Percentiles rank a stretch among this genome's conserved stretches.
Evolutionary conservation across 2,888 invertebrate genomes (phyloP).

Genomic region (Nymphalis polychloros): DNA sequence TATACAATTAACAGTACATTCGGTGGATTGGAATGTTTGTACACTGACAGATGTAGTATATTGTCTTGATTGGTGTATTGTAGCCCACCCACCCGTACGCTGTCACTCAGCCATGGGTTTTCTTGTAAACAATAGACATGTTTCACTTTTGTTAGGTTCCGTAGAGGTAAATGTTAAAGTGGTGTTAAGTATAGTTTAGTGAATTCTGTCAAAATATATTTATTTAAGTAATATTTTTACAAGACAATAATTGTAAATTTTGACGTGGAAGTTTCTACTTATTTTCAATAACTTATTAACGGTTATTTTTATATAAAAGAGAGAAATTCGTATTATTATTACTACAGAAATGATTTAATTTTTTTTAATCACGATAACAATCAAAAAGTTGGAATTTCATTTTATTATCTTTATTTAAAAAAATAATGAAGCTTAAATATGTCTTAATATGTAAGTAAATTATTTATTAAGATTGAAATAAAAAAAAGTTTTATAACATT

Average conservation of each 20-base stretch:
- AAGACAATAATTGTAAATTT: not conserved
- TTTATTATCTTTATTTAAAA: no score
- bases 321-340: not conserved
- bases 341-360: not conserved
- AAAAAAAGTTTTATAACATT: not conserved
- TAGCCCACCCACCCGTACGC: conserved; percentile 58
- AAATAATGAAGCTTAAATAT: no score
- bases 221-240: not conserved
- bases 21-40: conserved; percentile 43
- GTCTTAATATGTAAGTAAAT: no score
- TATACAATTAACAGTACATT: conserved; percentile 30
- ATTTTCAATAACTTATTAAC: no score
- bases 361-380: not conserved
- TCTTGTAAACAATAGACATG: conserved; percentile 66
- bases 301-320: not conserved
- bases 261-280: no score
- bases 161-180: conserved; percentile 17
- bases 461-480: not conserved
- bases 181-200: conserved; percentile 37
- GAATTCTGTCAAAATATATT: conserved; percentile 7
- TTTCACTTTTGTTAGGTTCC: conserved; percentile 52
- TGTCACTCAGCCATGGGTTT: conserved; percentile 70
- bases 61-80: conserved; percentile 62
- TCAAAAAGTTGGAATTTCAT: no score
- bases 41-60: conserved; percentile 53